Conservation (phyloP, 2,888 invertebrate genomes). For the Rhabditophanes sp. region DNA sequence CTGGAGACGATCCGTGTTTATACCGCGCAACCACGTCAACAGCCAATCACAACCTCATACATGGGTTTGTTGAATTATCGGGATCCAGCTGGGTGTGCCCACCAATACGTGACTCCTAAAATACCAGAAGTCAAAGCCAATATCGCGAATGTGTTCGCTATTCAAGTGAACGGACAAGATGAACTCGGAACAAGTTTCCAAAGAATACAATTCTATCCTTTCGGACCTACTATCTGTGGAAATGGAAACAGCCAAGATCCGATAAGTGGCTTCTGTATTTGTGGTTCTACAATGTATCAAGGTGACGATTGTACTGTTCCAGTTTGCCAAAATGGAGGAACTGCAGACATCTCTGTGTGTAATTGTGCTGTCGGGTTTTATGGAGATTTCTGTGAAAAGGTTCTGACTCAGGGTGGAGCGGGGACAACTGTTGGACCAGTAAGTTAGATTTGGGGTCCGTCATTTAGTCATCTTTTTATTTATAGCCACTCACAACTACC, state of each 20-base stretch:
- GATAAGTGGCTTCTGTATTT: slow-evolving; percentile 1
- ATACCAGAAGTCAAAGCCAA: slow-evolving; percentile 1
- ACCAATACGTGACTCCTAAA: slow-evolving; percentile 4
- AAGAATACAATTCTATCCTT: slow-evolving; percentile 6
- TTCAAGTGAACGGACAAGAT: slow-evolving; percentile 2
- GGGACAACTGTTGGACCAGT: no score
- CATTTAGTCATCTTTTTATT: no score
- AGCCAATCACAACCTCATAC: background rate
- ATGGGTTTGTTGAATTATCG: background rate
- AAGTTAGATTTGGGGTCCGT: no score
- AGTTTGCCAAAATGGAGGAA: slow-evolving; percentile 16
- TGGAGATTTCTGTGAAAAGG: slow-evolving; percentile 17
- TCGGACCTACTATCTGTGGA: slow-evolving; percentile 1
- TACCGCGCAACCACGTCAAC: slow-evolving; percentile 1
- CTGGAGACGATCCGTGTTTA: background rate
- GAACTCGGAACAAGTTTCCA: slow-evolving; percentile 6
- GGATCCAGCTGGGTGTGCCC: slow-evolving; percentile 4
- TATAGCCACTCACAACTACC: no score
- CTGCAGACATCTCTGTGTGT: slow-evolving; percentile 13
- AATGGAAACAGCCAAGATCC: background rate
- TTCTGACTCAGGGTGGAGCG: no score
- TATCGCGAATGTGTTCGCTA: slow-evolving; percentile 1
- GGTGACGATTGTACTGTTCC: slow-evolving; percentile 9
- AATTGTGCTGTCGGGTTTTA: slow-evolving; percentile 13
- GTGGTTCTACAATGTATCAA: slow-evolving; percentile 1